A percentile compares a stretch with the other conserved stretches of the same genome.
phyloP scores from a whole-genome alignment of 2,888 invertebrate species.

The Drosophila demipolita region DNA sequence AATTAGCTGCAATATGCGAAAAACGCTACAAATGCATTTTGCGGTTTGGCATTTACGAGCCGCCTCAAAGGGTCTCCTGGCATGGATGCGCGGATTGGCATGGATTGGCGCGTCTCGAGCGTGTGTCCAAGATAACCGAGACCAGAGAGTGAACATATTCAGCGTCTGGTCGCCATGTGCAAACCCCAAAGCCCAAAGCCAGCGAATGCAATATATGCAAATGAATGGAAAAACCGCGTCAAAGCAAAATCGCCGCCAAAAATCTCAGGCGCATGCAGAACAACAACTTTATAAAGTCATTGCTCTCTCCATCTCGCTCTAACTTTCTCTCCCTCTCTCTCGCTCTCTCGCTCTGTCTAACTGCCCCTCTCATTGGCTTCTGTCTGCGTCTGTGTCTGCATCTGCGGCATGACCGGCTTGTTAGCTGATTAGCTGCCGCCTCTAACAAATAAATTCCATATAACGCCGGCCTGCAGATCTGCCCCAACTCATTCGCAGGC shows the following conservation, averaged over 20 bases:
- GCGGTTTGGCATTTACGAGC: constrained; percentile 76
- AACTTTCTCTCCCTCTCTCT: not conserved
- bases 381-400: constrained; percentile 7
- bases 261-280: constrained; percentile 54
- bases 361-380: constrained; percentile 9
- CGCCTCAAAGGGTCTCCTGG: constrained; percentile 63
- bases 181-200: constrained; percentile 14
- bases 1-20: constrained; percentile 81
- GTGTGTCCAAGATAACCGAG: constrained; percentile 67
- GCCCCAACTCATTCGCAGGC: constrained; percentile 54
- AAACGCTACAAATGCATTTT: constrained; percentile 76
- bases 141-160: constrained; percentile 20
- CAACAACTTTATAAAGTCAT: constrained; percentile 59
- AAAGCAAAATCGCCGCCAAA: constrained; percentile 76
- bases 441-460: constrained; percentile 80
- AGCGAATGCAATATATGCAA: constrained; percentile 72
- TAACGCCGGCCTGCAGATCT: constrained; percentile 71
- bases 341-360: not conserved
- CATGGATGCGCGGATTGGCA: constrained; percentile 18
- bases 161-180: constrained; percentile 65
- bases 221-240: constrained; percentile 78
- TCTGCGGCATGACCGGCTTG: constrained; percentile 77
- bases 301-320: constrained; percentile 1
- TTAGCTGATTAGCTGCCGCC: constrained; percentile 77
- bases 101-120: constrained; percentile 52